Evolutionary conservation across 2,888 invertebrate species (phyloP).

Genomic region (Hirtodrosophila alboralis): DNA sequence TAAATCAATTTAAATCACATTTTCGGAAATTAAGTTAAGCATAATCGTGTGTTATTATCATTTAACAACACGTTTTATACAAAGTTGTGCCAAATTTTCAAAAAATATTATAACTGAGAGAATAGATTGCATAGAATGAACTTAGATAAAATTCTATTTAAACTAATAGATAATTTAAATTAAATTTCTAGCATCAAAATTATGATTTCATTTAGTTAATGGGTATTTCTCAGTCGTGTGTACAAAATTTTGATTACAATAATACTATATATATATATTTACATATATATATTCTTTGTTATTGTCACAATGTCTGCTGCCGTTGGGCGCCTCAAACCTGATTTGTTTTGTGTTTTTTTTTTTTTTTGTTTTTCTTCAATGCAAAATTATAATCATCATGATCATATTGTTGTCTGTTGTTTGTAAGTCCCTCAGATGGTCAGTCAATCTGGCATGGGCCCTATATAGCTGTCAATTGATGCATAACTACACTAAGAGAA

Average conservation of each 20-base stretch:
- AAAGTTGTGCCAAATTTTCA: not conserved
- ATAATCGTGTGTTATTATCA: too few relatives aligned
- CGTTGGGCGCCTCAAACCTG: constrained; percentile 38
- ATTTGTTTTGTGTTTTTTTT: constrained; percentile 11
- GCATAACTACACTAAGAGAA: constrained; percentile 20
- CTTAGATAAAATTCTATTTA: too few relatives aligned
- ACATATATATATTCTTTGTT: too few relatives aligned
- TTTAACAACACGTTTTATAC: too few relatives aligned
- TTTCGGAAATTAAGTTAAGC: too few relatives aligned
- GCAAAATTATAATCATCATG: not conserved
- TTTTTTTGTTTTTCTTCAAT: constrained; percentile 37
- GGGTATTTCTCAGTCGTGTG: constrained; percentile 13
- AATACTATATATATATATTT: too few relatives aligned
- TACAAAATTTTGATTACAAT: too few relatives aligned
- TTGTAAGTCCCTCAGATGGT: constrained; percentile 14
- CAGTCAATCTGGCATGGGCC: constrained; percentile 25
- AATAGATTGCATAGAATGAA: not conserved
- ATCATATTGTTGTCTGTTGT: not conserved
- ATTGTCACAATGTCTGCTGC: not conserved
- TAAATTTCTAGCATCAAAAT: too few relatives aligned
- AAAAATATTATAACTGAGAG: not conserved
- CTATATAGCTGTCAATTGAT: constrained; percentile 49
- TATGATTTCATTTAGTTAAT: not conserved
- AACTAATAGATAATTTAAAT: too few relatives aligned
- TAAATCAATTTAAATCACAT: too few relatives aligned